Conservation (phyloP, 2,113 vertebrate species). For the Emberiza fucata region DNA sequence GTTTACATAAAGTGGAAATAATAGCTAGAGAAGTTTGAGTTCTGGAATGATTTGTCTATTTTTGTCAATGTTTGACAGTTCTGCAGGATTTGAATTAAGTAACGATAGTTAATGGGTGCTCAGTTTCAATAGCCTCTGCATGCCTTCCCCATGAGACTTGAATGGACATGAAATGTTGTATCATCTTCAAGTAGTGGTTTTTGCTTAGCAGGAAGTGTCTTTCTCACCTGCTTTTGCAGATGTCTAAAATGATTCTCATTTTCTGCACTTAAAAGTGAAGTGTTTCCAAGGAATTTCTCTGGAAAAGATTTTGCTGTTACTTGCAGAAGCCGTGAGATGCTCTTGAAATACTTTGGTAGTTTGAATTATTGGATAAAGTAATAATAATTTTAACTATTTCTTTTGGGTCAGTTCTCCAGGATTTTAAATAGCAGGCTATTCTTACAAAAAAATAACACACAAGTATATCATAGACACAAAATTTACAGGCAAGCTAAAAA, state of each 20-base stretch:
- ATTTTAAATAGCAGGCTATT: not conserved
- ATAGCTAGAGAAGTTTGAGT: not conserved
- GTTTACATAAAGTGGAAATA: not conserved
- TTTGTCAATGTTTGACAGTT: not conserved
- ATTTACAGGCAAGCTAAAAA: not conserved
- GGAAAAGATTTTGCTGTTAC: not conserved
- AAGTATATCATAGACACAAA: not conserved
- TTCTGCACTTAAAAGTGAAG: not conserved
- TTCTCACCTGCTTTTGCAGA: not conserved
- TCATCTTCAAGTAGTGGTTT: not conserved
- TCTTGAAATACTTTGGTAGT: not conserved
- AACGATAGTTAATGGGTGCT: not conserved
- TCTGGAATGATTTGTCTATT: not conserved
- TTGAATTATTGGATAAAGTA: not conserved
- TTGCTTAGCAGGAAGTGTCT: not conserved
- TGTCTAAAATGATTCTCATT: not conserved
- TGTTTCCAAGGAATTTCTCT: not conserved
- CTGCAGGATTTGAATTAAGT: not conserved
- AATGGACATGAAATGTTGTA: not conserved
- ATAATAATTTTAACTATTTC: not conserved
- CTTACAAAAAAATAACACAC: not conserved
- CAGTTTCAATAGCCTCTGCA: not conserved
- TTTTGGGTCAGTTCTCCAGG: not conserved
- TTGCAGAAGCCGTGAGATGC: not conserved
- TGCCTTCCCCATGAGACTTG: constrained; percentile 39